Conservation (phyloP, 2,888 invertebrate species). For the Ptychoptera albimana region DNA sequence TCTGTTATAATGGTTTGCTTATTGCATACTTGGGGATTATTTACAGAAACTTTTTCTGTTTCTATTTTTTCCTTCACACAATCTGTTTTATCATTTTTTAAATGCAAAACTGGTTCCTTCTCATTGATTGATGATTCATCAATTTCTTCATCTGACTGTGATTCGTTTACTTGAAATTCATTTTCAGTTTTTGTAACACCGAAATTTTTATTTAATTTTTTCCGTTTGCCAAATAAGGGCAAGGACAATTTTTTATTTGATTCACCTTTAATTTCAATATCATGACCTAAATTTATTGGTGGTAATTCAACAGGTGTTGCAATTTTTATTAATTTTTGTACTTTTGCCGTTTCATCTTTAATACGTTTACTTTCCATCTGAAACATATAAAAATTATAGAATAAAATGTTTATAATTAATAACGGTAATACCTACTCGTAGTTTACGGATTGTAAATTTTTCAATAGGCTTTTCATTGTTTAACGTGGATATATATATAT, state of each 20-base stretch:
- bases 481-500: constrained; percentile 65
- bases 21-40: too few species aligned
- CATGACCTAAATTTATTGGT: constrained; percentile 22
- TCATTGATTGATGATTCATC: constrained; percentile 28
- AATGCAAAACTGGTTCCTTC: constrained; percentile 30
- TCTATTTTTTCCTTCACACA: too few species aligned
- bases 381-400: constrained; percentile 7
- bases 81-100: too few species aligned
- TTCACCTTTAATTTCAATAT: constrained; percentile 11
- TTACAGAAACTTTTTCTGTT: too few species aligned
- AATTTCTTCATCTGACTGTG: constrained; percentile 20
- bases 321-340: constrained; percentile 57
- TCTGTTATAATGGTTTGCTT: too few species aligned
- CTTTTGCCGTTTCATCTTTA: constrained; percentile 47
- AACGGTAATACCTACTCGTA: constrained; percentile 28
- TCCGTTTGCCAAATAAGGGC: constrained; percentile 33
- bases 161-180: constrained; percentile 20
- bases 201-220: constrained; percentile 21
- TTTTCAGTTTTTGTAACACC: constrained; percentile 18
- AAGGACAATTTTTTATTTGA: constrained; percentile 17
- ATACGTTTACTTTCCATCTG: constrained; percentile 50
- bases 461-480: constrained; percentile 40
- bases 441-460: constrained; percentile 45
- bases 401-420: constrained; percentile 15
- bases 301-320: constrained; percentile 51